These are phyloP conservation scores for Bubo blakistoni DNA, from an alignment of 2,113 vertebrate genomes.

Conservation along the genomic window DNA sequence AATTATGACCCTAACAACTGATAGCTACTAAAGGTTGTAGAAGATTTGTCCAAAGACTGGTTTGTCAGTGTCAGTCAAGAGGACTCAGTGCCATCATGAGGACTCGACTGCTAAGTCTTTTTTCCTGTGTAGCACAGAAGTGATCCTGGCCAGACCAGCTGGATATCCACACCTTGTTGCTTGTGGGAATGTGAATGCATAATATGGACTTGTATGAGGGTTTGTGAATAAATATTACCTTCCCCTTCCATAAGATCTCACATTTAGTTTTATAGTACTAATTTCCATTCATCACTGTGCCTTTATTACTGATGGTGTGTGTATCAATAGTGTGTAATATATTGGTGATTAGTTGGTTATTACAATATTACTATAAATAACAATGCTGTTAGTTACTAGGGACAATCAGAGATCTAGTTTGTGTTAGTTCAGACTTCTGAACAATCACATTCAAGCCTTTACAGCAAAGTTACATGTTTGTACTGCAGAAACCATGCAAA, in stretches of 20 bases:
- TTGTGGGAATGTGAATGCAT: background rate
- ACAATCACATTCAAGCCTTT: background rate
- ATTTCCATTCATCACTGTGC: background rate
- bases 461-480: background rate
- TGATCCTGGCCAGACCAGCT: background rate
- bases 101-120: background rate
- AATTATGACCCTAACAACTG: background rate
- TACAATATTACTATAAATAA: too few relatives aligned
- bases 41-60: background rate
- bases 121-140: background rate
- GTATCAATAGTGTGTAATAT: background rate
- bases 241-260: background rate
- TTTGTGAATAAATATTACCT: background rate
- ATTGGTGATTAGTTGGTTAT: too few relatives aligned
- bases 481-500: background rate
- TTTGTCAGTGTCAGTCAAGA: background rate
- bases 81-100: background rate
- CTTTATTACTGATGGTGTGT: background rate
- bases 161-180: background rate
- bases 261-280: background rate
- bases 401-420: background rate
- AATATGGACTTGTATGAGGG: background rate
- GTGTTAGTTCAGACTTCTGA: background rate
- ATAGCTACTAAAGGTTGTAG: background rate
- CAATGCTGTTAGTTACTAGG: background rate